Base-by-base conservation (phyloP, 92 coral and sea anemone genomes). In the Hydrozoanthus gracilis region DNA sequence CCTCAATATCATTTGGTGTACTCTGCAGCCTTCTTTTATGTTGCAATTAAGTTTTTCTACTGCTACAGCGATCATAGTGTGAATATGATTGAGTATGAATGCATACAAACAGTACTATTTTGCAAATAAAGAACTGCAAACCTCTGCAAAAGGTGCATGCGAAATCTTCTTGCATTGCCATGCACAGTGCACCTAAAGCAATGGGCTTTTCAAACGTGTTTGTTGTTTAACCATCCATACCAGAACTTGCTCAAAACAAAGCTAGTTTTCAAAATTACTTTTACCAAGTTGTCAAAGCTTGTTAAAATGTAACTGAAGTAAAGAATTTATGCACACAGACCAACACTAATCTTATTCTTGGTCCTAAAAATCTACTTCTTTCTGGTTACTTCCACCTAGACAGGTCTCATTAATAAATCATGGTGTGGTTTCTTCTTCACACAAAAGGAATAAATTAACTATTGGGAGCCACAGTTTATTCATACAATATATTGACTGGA, bases 331-430 rank as follows among this genome's bases (percentile, higher is more conserved):
- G 9, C 15, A 20, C n/a, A 14, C 17, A 61, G 3, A 44, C 51
- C 51, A 44, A 61, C 70, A 10, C 82, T n/a, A 77, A 35, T 45
- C 51, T 55, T 77, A 51, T 13, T 56, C 61, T 14, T 51, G 68
- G 54, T 78, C 52, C 45, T 61, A 60, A 78, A 78, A 15, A 7
- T 71, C 58, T 5, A 5, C 70, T 46, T 11, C 45, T 78, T 27
- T 44, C 48, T 61, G 54, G 47, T 60, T 14, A 49, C 56, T 16
- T 58, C 20, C 72, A 86, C 54, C 54, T 86, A 88, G 95, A 92
- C 92, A 88, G 91, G 92, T 90, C 86, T 85, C 92, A 92, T 94
- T 77, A 94, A 92, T 90, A 78, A 91, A 72, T 86, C 86, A 90
- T 86, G 62, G 74, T 83, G 62, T 86, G 82, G 76, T 58, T 66